phyloP scores from a whole-genome alignment of 2,113 vertebrate species.

The Smithornis capensis region DNA sequence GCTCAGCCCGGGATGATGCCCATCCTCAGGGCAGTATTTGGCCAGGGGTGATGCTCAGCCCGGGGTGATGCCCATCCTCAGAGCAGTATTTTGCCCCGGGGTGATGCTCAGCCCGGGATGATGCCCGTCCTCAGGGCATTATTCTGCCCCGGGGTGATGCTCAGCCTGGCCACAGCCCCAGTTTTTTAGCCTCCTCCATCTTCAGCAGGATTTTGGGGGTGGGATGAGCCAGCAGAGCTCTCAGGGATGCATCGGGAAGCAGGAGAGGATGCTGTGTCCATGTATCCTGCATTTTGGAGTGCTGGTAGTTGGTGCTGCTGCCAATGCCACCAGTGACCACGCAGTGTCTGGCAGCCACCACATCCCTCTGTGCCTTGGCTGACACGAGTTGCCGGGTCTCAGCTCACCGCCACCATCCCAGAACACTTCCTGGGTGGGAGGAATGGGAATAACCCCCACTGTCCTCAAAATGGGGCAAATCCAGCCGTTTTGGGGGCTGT shows the following conservation, averaged over 20 bases:
- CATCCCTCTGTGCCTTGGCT: fast-evolving
- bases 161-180: background rate
- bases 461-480: background rate
- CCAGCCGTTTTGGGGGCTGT: background rate
- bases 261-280: fast-evolving
- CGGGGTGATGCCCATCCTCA: fast-evolving
- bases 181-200: fast-evolving
- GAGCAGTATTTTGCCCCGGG: fast-evolving
- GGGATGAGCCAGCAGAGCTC: background rate
- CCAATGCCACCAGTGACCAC: fast-evolving
- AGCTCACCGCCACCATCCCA: background rate
- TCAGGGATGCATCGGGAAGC: fast-evolving
- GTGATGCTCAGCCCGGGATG: fast-evolving
- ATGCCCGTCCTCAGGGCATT: fast-evolving
- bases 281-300: fast-evolving
- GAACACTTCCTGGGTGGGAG: background rate
- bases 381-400: background rate
- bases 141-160: background rate
- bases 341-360: fast-evolving
- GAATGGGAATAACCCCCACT: fast-evolving
- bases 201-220: background rate
- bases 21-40: fast-evolving
- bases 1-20: background rate
- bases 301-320: background rate
- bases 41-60: fast-evolving